Evolutionary conservation across 2,113 vertebrate genomes (phyloP), one percentile per base, ranked within the genome.

Genomic region (Bothrops jararaca): DNA sequence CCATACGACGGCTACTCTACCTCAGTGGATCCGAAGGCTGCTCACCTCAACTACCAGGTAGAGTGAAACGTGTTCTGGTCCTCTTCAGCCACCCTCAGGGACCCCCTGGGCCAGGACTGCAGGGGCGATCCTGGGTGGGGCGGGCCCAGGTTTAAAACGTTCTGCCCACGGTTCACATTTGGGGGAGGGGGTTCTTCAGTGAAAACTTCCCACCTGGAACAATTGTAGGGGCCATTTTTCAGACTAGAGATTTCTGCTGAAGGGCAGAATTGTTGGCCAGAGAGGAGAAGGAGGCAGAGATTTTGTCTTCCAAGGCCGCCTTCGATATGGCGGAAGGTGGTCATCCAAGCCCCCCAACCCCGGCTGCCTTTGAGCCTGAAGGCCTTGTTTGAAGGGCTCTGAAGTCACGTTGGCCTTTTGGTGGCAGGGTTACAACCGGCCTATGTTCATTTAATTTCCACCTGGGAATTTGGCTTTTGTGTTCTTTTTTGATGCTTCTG

Each of bases 11-110:
- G 98, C 91, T 99, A 98, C 94, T 96, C 0, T 99, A 98, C 97
- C 4, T 96, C 96, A 0, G 91, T 96, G 93, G 99, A 99, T 91
- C 98, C 98, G 2, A 98, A 98, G 93, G 39, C 97, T 10, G 95
- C 96, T 90, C 97, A 98, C 45, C 97, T 98, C n/a, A 99, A 98
- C 94, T 99, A 99, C 96, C 98, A 98, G 97, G 99, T 99, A 97
- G 26, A 8, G 48, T 54, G 93, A 92, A 0, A n/a, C 5, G 2
- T 26, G 60, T 8, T 60, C 13, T 3, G 92, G 0, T 0, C 1
- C 74, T 12, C 0, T 0, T 15, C 2, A 2, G 26, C n/a, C 22
- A 23, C 3, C 1, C 0, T 0, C 0, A 10, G 12, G 69, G 69
- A 22, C 22, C 5, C 26, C 3, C 0, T 23, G 29, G 11, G 24